A percentile compares a stretch with the other conserved stretches of the same genome.
phyloP scores from a whole-genome alignment of 2,797 vertebrate genomes.

The Alcedo quadribrachys region DNA sequence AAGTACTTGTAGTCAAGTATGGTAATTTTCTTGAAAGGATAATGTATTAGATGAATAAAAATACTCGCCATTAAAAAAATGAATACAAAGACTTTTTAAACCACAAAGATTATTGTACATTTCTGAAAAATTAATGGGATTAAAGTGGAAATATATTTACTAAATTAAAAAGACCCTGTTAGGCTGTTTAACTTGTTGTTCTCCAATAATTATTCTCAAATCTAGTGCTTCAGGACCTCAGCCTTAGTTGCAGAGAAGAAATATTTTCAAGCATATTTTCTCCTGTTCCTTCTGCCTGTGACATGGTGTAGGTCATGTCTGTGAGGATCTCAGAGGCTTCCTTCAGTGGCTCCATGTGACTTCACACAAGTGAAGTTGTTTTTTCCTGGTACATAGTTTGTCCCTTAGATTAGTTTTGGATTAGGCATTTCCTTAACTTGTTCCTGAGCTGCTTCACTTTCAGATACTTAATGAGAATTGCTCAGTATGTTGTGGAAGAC shows the following conservation, averaged over 20 bases:
- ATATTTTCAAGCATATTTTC: background rate
- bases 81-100: constrained; percentile 62
- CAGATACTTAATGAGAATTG: background rate
- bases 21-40: constrained; percentile 69
- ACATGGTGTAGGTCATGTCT: background rate
- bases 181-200: constrained; percentile 46
- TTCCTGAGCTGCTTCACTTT: background rate
- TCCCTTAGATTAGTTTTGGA: background rate
- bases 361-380: background rate
- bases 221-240: background rate
- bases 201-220: constrained; percentile 22
- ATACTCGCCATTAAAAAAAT: constrained; percentile 61
- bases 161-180: constrained; percentile 28
- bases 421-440: background rate
- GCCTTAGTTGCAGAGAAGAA: background rate
- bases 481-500: background rate
- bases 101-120: constrained; percentile 57
- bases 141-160: constrained; percentile 50
- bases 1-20: constrained; percentile 63
- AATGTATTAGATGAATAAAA: constrained; percentile 69
- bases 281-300: background rate
- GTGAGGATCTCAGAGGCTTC: background rate
- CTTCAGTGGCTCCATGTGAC: background rate
- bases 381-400: background rate
- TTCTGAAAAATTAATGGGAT: constrained; percentile 56